Conservation (phyloP, 2,888 invertebrate genomes). For the Noctua janthina region DNA sequence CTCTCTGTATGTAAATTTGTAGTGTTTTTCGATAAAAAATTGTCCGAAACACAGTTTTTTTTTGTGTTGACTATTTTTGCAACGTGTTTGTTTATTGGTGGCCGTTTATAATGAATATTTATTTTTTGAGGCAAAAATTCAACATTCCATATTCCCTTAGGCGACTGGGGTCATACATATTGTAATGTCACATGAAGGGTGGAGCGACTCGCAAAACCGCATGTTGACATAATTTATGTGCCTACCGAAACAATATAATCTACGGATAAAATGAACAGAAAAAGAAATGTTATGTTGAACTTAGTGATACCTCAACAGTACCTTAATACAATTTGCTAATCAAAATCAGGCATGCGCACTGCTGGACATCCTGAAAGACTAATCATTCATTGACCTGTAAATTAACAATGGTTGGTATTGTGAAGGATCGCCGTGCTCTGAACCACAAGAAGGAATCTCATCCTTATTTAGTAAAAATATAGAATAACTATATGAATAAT, state of each 20-base stretch:
- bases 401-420: constrained; percentile 12
- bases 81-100: constrained; percentile 48
- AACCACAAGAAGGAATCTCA: not conserved
- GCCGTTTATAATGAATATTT: constrained; percentile 54
- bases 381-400: constrained; percentile 9
- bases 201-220: not conserved
- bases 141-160: constrained; percentile 50
- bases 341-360: not conserved
- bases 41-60: constrained; percentile 16
- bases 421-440: not conserved
- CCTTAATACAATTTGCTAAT: not conserved
- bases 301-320: not conserved
- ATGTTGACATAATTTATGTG: constrained; percentile 16
- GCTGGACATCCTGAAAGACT: not conserved
- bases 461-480: not conserved
- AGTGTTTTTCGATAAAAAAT: constrained; percentile 40
- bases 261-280: not conserved
- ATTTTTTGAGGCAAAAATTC: constrained; percentile 37
- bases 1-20: constrained; percentile 57
- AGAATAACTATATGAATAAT: not conserved
- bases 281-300: not conserved
- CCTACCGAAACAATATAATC: constrained; percentile 11
- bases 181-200: constrained; percentile 28
- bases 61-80: constrained; percentile 38
- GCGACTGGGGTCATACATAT: constrained; percentile 36